Evolutionary conservation across 2,113 vertebrate genomes (phyloP).

Genomic region (Smithornis capensis): DNA sequence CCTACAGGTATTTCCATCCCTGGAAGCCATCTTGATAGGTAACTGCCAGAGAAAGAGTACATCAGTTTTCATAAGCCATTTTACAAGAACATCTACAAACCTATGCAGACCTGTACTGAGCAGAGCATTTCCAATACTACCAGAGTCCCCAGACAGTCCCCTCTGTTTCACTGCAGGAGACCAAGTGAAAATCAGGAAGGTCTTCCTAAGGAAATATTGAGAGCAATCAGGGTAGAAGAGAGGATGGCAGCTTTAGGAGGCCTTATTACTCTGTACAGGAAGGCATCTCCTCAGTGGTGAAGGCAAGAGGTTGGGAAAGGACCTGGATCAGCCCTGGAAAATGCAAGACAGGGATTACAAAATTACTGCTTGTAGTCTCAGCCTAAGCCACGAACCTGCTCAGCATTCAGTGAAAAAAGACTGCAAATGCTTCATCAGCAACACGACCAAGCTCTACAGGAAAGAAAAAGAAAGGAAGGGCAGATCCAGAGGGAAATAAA

Average conservation of each 20-base stretch:
- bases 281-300: background rate
- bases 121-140: background rate
- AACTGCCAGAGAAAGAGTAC: background rate
- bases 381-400: background rate
- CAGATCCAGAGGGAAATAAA: background rate
- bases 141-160: background rate
- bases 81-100: background rate
- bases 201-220: background rate
- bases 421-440: background rate
- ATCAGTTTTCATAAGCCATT: background rate
- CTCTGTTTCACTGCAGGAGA: background rate
- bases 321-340: background rate
- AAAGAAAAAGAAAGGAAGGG: background rate
- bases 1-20: background rate
- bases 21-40: background rate
- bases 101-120: background rate
- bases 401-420: background rate
- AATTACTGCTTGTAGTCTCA: background rate
- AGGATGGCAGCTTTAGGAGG: background rate
- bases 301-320: background rate
- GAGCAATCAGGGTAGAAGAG: background rate
- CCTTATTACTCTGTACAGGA: background rate
- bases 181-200: background rate
- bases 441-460: rapidly evolving
- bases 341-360: background rate